Conservation (phyloP, 2,888 invertebrate species). For the Megastigmus dorsalis region DNA sequence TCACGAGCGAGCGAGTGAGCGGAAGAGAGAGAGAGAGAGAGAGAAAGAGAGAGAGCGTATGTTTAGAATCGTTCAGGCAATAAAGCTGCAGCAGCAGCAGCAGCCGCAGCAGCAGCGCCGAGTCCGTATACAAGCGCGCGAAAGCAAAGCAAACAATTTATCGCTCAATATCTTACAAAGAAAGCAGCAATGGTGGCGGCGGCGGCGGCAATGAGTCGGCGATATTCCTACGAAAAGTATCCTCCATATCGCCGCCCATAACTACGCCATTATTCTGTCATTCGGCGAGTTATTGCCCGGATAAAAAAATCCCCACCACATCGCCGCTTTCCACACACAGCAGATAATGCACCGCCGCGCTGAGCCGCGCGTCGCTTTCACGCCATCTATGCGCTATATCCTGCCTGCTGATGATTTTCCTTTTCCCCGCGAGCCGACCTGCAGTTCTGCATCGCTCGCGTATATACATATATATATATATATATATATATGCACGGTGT, state of each 20-base stretch:
- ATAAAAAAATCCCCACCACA: not conserved
- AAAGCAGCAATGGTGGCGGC: not conserved
- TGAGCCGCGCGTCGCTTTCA: not conserved
- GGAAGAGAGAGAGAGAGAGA: too few species aligned
- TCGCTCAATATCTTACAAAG: slow-evolving; percentile 36
- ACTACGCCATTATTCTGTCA: slow-evolving; percentile 34
- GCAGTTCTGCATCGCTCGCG: too few species aligned
- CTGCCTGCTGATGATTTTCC: too few species aligned
- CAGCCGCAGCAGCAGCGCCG: too few species aligned
- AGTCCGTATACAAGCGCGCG: too few species aligned
- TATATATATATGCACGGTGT: too few species aligned
- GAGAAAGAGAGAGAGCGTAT: too few species aligned
- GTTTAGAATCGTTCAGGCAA: slow-evolving; percentile 42
- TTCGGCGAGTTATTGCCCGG: slow-evolving; percentile 29
- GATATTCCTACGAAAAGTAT: slow-evolving; percentile 3
- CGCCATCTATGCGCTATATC: not conserved
- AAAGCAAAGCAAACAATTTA: slow-evolving; percentile 47
- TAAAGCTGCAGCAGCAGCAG: too few species aligned
- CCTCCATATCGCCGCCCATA: slow-evolving; percentile 7
- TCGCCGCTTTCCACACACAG: not conserved
- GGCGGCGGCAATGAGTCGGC: not conserved
- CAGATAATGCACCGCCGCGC: not conserved
- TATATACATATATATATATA: too few species aligned
- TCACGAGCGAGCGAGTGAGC: too few species aligned
- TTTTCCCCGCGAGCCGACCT: too few species aligned